These are phyloP conservation scores for Sepiola atlantica DNA, from an alignment of 2,888 invertebrate genomes.

Conservation along the genomic window DNA sequence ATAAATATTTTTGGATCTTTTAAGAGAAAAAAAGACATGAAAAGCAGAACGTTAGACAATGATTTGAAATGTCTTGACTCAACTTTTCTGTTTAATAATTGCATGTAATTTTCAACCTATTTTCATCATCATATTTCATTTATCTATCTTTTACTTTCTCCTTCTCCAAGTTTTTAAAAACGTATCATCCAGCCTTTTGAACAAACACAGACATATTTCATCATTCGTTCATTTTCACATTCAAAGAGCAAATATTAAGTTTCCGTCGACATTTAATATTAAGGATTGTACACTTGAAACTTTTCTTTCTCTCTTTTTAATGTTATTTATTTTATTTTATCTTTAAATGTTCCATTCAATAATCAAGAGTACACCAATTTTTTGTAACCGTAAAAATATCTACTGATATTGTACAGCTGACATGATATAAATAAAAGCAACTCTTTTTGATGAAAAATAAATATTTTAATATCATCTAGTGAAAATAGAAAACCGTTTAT, in stretches of 20 bases:
- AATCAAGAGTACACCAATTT: too few relatives aligned
- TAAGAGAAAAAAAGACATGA: background rate
- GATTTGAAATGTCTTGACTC: background rate
- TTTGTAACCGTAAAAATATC: too few relatives aligned
- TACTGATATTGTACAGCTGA: too few relatives aligned
- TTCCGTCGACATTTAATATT: background rate
- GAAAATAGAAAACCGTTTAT: too few relatives aligned
- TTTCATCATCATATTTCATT: background rate
- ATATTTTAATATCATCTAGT: too few relatives aligned
- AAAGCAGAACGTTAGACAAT: background rate
- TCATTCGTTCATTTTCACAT: background rate
- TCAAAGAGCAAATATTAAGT: background rate
- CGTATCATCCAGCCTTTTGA: background rate
- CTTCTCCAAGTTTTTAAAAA: too few relatives aligned
- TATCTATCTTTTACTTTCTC: background rate
- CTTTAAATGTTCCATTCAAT: too few relatives aligned
- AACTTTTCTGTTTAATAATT: background rate
- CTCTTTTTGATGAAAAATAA: too few relatives aligned
- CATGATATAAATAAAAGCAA: too few relatives aligned
- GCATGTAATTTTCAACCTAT: background rate
- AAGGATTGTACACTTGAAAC: background rate
- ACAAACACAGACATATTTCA: background rate
- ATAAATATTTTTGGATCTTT: background rate
- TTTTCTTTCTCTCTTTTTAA: too few relatives aligned
- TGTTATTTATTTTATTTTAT: too few relatives aligned